Evolutionary conservation across 1,140 invertebrate species (phyloP).

Genomic region (Drosophila bifasciata): DNA sequence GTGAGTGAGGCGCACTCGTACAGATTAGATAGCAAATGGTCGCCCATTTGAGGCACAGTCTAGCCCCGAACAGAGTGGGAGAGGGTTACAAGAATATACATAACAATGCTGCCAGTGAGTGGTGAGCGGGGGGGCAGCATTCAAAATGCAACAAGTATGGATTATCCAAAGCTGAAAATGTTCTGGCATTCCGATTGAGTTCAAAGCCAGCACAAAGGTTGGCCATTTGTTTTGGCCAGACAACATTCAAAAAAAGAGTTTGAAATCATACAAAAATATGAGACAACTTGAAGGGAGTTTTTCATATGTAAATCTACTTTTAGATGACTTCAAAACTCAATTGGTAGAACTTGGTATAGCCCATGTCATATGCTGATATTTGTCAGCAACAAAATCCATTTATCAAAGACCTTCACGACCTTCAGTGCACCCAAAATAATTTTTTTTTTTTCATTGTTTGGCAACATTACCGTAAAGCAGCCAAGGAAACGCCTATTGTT

Average conservation of each 20-base stretch:
- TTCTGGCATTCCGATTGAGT: constrained; percentile 19
- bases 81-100: not conserved
- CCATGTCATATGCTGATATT: too few species aligned
- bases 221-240: constrained; percentile 51
- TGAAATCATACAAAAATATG: constrained; percentile 21
- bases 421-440: too few species aligned
- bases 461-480: too few species aligned
- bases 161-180: constrained; percentile 45
- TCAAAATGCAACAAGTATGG: constrained; percentile 48
- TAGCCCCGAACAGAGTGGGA: too few species aligned
- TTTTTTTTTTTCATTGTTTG: too few species aligned
- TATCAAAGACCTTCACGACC: too few species aligned
- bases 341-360: too few species aligned
- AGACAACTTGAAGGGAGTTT: not conserved
- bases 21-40: constrained; percentile 75
- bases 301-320: constrained; percentile 6
- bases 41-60: constrained; percentile 42
- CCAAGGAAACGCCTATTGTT: too few species aligned
- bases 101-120: constrained; percentile 28
- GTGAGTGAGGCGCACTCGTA: constrained; percentile 70
- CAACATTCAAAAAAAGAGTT: constrained; percentile 42
- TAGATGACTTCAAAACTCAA: constrained; percentile 8
- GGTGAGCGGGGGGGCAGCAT: constrained; percentile 41
- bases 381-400: too few species aligned
- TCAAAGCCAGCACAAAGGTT: constrained; percentile 39